phyloP scores from a whole-genome alignment of 2,113 vertebrate species.

The Coryphaenoides rupestris region DNA sequence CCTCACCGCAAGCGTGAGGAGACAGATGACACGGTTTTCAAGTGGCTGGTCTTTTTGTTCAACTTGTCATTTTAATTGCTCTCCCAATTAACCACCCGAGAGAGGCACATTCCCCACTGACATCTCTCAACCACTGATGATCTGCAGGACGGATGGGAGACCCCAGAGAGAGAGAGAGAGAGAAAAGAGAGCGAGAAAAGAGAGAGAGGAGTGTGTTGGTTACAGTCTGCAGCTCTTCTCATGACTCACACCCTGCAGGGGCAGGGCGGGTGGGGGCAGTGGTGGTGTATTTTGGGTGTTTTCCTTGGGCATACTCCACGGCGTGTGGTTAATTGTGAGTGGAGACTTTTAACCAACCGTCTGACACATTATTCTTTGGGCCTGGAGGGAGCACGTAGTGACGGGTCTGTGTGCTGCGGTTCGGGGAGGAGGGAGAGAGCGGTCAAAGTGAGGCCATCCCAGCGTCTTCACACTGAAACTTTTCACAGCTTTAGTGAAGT shows the following conservation, averaged over 20 bases:
- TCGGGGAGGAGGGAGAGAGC: slow-evolving; percentile 30
- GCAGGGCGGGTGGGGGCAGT: background rate
- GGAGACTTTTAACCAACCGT: slow-evolving; percentile 63
- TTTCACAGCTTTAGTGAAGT: slow-evolving; percentile 34
- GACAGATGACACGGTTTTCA: no score
- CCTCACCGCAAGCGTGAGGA: no score
- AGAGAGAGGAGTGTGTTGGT: slow-evolving; percentile 27
- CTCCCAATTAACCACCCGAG: no score
- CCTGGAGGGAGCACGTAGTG: slow-evolving; percentile 49
- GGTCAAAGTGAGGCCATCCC: no score
- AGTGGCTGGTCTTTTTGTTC: no score
- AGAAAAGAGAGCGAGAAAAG: no score
- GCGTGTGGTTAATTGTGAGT: slow-evolving; percentile 68
- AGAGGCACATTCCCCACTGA: no score
- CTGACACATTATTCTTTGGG: slow-evolving; percentile 65
- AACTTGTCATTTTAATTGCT: no score
- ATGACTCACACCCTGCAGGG: slow-evolving; percentile 8
- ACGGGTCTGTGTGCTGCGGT: slow-evolving; percentile 37
- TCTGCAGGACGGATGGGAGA: no score
- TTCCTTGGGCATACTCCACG: slow-evolving; percentile 65
- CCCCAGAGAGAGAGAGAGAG: no score
- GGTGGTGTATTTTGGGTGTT: slow-evolving; percentile 45
- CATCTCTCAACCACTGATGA: no score
- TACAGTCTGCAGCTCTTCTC: slow-evolving; percentile 55
- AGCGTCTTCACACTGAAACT: slow-evolving; percentile 35